Evolutionary conservation across 2,888 invertebrate species (phyloP), one percentile per base, ranked within the genome.

Genomic region (Biston betularia): DNA sequence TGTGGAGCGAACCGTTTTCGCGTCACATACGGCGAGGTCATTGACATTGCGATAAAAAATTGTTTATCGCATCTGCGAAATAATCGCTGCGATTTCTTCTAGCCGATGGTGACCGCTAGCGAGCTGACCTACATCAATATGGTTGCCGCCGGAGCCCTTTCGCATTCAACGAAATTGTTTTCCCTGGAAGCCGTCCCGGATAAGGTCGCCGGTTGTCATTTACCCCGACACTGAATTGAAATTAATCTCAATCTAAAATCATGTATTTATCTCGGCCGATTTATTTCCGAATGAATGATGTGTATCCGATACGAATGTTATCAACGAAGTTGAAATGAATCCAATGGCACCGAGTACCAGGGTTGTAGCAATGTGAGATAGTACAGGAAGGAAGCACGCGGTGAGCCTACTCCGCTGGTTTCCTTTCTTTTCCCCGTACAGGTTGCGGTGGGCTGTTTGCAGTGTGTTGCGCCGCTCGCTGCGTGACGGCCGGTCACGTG

Each of bases 401-500:
- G 69, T 46, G 66, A 57, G 50, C 56, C 58, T 68, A 69, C 72
- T 70, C 70, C 61, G 9, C 60, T 63, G 61, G 64, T 65, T 56
- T 24, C 67, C 63, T 69, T 69, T 74, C 74, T 72, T 73, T 50
- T 55, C 74, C 69, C 73, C 69, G 65, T 77, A 15, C 24, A 35
- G 53, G 53, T 45, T 45, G 59, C 42, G 42, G 40, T 7, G 42
- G 38, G 42, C 34, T 7, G 42, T 24, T 71, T 84, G 79, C 80
- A 80, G 72, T 76, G 79, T 79, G 80, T 76, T 79, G 79, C 77
- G 72, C 73, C 72, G 77, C 79, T 78, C 69, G 77, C 85, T 83
- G 82, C 82, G 86, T 87, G 87, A 85, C 86, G 80, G 74, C 72
- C 74, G 75, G 85, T 85, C 89, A 88, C 85, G 87, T 86, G 85